Percentiles rank a stretch among this genome's conserved stretches.
phyloP scores from a whole-genome alignment of 1,140 invertebrate species.

The Camponotus floridanus region DNA sequence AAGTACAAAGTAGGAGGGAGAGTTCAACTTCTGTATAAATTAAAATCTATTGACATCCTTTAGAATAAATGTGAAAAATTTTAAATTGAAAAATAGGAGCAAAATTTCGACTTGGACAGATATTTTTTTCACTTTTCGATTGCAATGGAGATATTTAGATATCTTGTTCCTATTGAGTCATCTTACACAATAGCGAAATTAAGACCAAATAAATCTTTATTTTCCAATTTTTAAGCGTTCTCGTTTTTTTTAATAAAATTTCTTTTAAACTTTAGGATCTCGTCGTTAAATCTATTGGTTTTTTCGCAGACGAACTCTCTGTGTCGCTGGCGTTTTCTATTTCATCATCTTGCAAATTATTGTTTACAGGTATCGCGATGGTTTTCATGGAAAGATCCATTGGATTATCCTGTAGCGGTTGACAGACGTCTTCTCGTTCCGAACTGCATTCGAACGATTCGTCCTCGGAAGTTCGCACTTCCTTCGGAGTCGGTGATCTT shows the following conservation, averaged over 20 bases:
- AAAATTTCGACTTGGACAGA: no score
- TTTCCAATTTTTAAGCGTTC: background rate
- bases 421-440: conserved; percentile 48
- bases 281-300: conserved; percentile 89
- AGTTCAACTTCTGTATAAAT: no score
- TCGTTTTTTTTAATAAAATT: background rate
- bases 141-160: no score
- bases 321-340: conserved; percentile 87
- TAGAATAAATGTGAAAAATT: no score
- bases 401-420: conserved; percentile 80
- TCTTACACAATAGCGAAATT: no score
- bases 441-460: conserved; percentile 72
- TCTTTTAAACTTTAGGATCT: conserved; percentile 76
- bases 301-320: conserved; percentile 86
- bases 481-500: conserved; percentile 68
- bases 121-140: no score
- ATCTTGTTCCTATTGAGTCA: no score
- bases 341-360: conserved; percentile 83
- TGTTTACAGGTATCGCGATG: conserved; percentile 80
- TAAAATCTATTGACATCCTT: no score
- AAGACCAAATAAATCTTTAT: no score
- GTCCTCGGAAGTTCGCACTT: conserved; percentile 75
- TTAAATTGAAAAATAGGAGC: no score
- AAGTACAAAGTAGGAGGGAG: no score
- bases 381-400: conserved; percentile 88